Percentiles rank a stretch among this genome's conserved stretches.
Evolutionary conservation across 2,113 vertebrate species (phyloP).

Genomic region (Rutilus rutilus): DNA sequence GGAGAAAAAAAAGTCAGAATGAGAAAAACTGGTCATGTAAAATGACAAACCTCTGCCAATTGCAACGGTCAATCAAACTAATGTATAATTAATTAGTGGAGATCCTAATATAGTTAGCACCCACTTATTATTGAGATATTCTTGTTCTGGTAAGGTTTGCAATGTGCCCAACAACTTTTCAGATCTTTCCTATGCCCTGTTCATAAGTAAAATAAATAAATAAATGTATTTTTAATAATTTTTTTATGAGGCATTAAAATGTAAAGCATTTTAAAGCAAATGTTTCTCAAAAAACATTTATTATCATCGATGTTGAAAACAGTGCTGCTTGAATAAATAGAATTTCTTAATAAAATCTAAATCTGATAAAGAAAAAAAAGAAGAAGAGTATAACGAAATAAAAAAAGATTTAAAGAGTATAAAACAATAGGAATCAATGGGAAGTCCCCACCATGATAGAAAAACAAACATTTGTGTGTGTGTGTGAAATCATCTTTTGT

Average conservation of each 20-base stretch:
- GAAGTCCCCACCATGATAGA: background rate
- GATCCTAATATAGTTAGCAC: background rate
- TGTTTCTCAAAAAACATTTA: background rate
- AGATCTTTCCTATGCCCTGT: background rate
- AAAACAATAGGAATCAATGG: conserved; percentile 12
- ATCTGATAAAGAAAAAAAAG: background rate
- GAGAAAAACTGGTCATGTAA: background rate
- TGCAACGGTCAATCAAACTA: background rate
- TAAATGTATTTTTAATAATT: background rate
- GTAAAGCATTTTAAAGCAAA: no score
- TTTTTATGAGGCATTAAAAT: background rate
- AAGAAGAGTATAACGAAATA: background rate
- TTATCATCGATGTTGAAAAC: background rate
- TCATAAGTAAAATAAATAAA: background rate
- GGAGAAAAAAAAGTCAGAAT: no score
- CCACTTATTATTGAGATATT: background rate
- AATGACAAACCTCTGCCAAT: background rate
- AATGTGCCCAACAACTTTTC: background rate
- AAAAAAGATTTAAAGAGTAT: background rate
- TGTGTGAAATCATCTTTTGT: background rate
- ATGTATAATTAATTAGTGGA: background rate
- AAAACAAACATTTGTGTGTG: background rate
- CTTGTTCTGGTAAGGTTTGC: background rate
- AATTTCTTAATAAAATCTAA: no score
- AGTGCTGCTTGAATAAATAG: no score